phyloP scores from a whole-genome alignment of 2,797 vertebrate genomes.

The Enteromius trimaculatus region DNA sequence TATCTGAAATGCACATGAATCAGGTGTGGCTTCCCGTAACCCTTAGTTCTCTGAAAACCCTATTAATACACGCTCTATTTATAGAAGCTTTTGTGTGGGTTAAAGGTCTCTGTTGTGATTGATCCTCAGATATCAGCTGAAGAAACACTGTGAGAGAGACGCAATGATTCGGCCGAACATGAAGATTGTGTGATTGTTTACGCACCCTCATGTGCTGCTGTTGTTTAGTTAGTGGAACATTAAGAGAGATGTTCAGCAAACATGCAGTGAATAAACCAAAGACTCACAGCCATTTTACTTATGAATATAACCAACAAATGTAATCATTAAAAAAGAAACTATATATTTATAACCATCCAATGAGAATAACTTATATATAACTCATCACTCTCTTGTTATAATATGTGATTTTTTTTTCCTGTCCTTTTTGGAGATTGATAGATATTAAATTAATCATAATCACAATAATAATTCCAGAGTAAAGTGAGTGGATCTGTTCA shows the following conservation, averaged over 20 bases:
- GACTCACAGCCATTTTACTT: too few relatives aligned
- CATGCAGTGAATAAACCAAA: background rate
- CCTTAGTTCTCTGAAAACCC: background rate
- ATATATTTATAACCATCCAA: too few relatives aligned
- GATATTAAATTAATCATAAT: background rate
- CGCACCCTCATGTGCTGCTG: background rate
- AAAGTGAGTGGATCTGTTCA: too few relatives aligned
- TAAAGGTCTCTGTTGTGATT: background rate
- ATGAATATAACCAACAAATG: too few relatives aligned
- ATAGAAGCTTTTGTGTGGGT: background rate
- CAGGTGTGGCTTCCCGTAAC: slow-evolving; percentile 9
- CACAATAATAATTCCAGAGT: background rate
- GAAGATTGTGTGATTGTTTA: background rate
- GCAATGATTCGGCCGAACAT: background rate
- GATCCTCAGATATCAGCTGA: background rate
- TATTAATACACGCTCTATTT: slow-evolving; percentile 3
- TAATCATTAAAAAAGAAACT: background rate
- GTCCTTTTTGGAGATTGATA: background rate
- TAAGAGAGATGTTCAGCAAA: background rate
- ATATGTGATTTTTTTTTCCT: background rate
- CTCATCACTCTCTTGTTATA: background rate
- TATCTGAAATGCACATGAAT: background rate
- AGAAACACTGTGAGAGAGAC: background rate
- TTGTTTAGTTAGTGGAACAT: background rate
- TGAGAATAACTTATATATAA: too few relatives aligned